Conservation (phyloP, 2,113 vertebrate species). For the Rhynchomys soricoides region DNA sequence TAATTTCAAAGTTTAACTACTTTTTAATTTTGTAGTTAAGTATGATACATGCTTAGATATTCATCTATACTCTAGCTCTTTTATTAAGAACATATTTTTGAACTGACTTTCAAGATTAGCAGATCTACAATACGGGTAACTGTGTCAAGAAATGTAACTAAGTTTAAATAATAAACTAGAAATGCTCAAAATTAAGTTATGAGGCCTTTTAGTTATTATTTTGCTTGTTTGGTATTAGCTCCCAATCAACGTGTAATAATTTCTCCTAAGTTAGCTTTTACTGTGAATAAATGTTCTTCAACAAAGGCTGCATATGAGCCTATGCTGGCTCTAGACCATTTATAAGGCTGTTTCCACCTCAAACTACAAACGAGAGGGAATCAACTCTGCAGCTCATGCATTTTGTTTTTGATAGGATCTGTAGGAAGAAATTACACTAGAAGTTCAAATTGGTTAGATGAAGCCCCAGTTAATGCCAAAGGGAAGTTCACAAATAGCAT, state of each 20-base stretch:
- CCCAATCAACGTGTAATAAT: not conserved
- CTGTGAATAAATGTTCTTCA: not conserved
- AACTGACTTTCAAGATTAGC: not conserved
- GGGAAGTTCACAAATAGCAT: not conserved
- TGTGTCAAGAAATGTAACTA: not conserved
- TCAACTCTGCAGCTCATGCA: not conserved
- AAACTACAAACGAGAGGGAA: not conserved
- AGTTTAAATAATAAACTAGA: not conserved
- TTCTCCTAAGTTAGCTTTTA: not conserved
- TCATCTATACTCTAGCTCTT: not conserved
- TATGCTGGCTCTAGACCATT: not conserved
- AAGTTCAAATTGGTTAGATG: not conserved
- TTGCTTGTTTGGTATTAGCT: not conserved
- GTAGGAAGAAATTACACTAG: not conserved
- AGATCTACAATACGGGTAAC: not conserved
- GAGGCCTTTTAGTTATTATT: not conserved
- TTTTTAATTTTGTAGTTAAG: not conserved
- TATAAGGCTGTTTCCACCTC: not conserved
- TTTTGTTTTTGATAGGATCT: not conserved
- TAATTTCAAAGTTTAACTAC: rapidly evolving
- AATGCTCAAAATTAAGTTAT: not conserved
- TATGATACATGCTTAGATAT: not conserved
- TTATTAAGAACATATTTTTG: not conserved
- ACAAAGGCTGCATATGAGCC: not conserved
- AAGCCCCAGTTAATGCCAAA: not conserved